Conservation (phyloP, 1,140 invertebrate species). For the Neodiprion lecontei region DNA sequence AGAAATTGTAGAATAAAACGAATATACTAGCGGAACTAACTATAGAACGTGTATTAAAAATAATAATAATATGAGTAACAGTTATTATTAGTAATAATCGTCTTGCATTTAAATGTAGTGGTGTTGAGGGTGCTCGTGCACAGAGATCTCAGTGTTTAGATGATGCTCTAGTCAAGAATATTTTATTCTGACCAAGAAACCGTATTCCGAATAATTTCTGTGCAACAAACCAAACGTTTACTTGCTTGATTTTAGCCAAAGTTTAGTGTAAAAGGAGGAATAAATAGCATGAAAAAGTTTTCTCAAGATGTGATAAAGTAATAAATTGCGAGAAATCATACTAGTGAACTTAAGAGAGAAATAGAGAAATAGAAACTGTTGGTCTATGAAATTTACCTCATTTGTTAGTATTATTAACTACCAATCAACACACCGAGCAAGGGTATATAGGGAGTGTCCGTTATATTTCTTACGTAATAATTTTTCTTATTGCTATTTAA, state of each 20-base stretch:
- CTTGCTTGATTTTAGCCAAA: too few species aligned
- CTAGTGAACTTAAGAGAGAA: neutral
- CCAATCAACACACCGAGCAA: neutral
- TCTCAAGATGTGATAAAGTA: neutral
- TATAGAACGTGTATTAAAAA: conserved; percentile 5
- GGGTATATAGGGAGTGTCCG: neutral
- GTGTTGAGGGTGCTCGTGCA: conserved; percentile 4
- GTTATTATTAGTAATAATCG: conserved; percentile 8
- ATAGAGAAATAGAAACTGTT: neutral
- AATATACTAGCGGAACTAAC: neutral
- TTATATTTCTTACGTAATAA: neutral
- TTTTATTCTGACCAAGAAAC: neutral
- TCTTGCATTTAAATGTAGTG: conserved; percentile 5
- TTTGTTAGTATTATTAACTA: neutral
- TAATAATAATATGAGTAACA: conserved; percentile 1
- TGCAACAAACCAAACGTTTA: too few species aligned
- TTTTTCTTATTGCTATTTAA: neutral
- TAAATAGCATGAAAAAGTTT: too few species aligned
- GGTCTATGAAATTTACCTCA: neutral
- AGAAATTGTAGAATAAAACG: neutral
- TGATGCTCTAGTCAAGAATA: neutral
- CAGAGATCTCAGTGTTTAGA: conserved; percentile 5
- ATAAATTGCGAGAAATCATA: neutral
- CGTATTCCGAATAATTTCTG: neutral
- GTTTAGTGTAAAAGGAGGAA: too few species aligned